Evolutionary conservation across 2,797 vertebrate species (phyloP).

Genomic region (Platalea minor): DNA sequence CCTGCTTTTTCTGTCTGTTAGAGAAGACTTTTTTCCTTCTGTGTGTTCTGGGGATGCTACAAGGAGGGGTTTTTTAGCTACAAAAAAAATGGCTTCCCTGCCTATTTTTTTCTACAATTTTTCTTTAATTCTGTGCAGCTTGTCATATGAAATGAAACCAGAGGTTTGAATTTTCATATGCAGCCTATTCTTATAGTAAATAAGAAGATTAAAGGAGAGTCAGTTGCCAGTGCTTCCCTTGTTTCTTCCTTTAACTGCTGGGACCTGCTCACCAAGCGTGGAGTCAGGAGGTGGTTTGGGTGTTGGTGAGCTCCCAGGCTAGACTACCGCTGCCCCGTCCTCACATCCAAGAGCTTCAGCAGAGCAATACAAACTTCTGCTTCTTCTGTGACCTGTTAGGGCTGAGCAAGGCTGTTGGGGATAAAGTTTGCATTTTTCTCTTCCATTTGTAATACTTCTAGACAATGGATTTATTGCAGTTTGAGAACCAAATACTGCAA

Average conservation of each 20-base stretch:
- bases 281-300: not conserved
- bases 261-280: not conserved
- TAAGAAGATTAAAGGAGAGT: not conserved
- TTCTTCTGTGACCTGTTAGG: not conserved
- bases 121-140: not conserved
- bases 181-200: not conserved
- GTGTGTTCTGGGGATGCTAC: not conserved
- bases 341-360: not conserved
- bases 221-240: not conserved
- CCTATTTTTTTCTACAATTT: not conserved
- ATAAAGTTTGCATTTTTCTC: not conserved
- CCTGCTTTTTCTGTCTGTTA: not conserved
- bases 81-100: not conserved
- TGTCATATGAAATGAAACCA: not conserved
- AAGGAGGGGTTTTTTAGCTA: not conserved
- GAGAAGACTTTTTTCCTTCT: not conserved
- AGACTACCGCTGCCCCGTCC: not conserved
- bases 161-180: not conserved
- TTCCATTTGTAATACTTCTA: not conserved
- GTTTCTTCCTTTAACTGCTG: not conserved
- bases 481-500: not conserved
- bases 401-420: not conserved
- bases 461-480: not conserved
- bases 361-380: not conserved
- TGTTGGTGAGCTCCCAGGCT: not conserved